Conservation (phyloP, 2,113 vertebrate genomes). For the Elephantulus edwardii region DNA sequence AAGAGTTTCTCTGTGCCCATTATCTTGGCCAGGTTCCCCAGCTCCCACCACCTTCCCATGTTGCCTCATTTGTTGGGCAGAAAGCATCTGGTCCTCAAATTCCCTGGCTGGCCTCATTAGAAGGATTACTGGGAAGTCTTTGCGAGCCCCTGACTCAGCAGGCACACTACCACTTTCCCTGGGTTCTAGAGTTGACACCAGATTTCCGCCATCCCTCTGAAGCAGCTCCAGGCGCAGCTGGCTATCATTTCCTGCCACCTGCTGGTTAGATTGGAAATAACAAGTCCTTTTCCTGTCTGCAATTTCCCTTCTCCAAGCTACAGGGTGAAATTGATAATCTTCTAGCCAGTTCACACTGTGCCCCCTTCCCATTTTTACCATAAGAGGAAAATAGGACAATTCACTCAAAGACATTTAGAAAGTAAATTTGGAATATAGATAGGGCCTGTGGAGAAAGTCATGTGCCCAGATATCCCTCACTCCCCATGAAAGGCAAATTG, state of each 20-base stretch:
- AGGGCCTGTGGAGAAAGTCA: background rate
- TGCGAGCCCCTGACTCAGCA: background rate
- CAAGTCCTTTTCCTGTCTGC: background rate
- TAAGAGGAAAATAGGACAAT: background rate
- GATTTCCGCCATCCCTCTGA: background rate
- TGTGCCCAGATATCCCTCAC: background rate
- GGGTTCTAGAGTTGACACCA: background rate
- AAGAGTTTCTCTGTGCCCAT: background rate
- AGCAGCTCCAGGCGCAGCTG: background rate
- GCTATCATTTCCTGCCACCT: constrained; percentile 53
- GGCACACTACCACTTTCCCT: background rate
- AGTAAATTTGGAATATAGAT: background rate
- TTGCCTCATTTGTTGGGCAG: constrained; percentile 52
- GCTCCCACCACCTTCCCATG: background rate
- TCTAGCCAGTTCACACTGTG: background rate
- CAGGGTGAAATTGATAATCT: background rate
- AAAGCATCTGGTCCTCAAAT: constrained; percentile 34
- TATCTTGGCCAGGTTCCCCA: background rate
- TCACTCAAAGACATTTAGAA: background rate
- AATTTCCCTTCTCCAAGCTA: background rate
- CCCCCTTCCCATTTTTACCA: background rate
- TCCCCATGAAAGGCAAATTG: background rate
- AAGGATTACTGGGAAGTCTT: constrained; percentile 8
- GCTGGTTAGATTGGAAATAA: constrained; percentile 28
- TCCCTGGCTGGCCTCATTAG: constrained; percentile 39